Evolutionary conservation across 2,797 vertebrate genomes (phyloP).

Genomic region (Neoniphon sammara): DNA sequence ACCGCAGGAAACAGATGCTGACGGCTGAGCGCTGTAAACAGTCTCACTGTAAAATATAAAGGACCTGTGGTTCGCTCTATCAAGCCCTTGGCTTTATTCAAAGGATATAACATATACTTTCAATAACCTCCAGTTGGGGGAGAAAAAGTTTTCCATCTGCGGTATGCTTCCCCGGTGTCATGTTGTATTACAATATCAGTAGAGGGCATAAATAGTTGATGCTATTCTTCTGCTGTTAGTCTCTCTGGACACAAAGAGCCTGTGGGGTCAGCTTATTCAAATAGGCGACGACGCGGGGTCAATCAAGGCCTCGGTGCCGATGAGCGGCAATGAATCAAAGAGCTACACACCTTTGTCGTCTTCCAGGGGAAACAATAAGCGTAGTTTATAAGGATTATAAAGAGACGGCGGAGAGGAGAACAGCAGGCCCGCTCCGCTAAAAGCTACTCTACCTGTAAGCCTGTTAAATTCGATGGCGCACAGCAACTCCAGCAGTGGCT

Average conservation of each 20-base stretch:
- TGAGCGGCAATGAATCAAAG: constrained; percentile 12
- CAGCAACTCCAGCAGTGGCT: constrained; percentile 51
- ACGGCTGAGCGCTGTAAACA: constrained; percentile 9
- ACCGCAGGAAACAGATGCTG: constrained; percentile 31
- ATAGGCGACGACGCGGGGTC: constrained; percentile 39
- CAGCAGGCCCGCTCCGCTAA: constrained; percentile 2
- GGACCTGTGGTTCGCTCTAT: background rate
- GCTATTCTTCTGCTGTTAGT: constrained; percentile 25
- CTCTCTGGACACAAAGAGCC: constrained; percentile 27
- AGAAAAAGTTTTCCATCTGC: constrained; percentile 24
- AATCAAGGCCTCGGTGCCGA: constrained; percentile 13
- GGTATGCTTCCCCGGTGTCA: constrained; percentile 28
- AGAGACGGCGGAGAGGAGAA: constrained; percentile 19
- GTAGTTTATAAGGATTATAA: constrained; percentile 59
- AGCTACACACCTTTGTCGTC: constrained; percentile 17
- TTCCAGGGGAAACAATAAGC: constrained; percentile 47
- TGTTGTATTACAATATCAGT: constrained; percentile 24
- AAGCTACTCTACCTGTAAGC: constrained; percentile 53
- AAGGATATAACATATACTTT: constrained; percentile 19
- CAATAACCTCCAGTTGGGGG: constrained; percentile 29
- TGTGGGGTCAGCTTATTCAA: constrained; percentile 43
- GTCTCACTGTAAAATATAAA: constrained; percentile 10
- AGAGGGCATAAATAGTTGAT: constrained; percentile 44
- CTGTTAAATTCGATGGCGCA: constrained; percentile 36
- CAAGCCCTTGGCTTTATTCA: constrained; percentile 9